Conservation (phyloP, 2,888 invertebrate genomes). For the Leucoptera coffeella region DNA sequence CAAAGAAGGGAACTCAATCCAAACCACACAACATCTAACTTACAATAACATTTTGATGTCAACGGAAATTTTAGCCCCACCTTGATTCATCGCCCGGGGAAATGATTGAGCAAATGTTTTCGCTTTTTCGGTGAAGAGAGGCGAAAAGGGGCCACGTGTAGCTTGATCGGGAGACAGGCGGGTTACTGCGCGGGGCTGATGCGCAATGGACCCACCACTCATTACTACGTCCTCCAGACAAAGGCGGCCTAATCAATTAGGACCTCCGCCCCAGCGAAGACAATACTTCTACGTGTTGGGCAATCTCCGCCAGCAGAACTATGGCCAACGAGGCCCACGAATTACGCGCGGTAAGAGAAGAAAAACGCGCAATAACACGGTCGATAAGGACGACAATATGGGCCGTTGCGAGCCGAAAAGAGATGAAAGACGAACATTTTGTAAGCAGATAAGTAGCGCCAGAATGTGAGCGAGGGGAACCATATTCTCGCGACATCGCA, state of each 20-base stretch:
- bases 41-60: neutral
- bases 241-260: conserved; percentile 40
- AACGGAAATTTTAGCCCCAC: neutral
- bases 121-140: neutral
- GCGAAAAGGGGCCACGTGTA: conserved; percentile 1
- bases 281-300: too few species aligned
- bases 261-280: conserved; percentile 13
- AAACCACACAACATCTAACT: neutral
- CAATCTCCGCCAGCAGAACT: too few species aligned
- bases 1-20: neutral
- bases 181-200: conserved; percentile 36
- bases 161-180: conserved; percentile 9
- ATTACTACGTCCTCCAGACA: conserved; percentile 33
- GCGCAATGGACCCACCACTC: conserved; percentile 33
- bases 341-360: conserved; percentile 49
- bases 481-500: conserved; percentile 46
- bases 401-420: conserved; percentile 25
- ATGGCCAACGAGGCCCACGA: too few species aligned
- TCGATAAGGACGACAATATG: conserved; percentile 30
- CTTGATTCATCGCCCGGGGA: neutral
- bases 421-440: conserved; percentile 42
- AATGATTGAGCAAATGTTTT: too few species aligned
- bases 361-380: conserved; percentile 48
- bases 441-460: conserved; percentile 52
- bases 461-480: conserved; percentile 44